Evolutionary conservation across 2,113 vertebrate genomes (phyloP).

Genomic region (Sterna hirundo): DNA sequence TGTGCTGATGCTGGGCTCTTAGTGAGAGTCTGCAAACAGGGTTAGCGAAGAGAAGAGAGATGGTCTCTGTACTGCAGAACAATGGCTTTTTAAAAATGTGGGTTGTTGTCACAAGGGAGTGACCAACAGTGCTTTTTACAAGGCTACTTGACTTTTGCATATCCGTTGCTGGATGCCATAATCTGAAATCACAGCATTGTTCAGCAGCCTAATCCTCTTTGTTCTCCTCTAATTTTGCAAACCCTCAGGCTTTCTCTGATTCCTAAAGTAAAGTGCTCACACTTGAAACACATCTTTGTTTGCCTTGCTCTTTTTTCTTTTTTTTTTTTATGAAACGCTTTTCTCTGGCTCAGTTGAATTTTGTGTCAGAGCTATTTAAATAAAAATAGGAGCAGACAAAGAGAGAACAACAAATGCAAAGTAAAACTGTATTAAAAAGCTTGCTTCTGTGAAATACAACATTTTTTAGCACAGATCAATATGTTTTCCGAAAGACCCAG

Average conservation of each 20-base stretch:
- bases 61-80: not conserved
- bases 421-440: not conserved
- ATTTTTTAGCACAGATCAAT: not conserved
- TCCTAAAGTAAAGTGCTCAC: constrained; percentile 34
- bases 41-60: not conserved
- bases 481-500: not conserved
- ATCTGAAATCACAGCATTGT: constrained; percentile 58
- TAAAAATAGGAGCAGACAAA: constrained; percentile 40
- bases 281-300: constrained; percentile 58
- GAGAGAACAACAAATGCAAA: constrained; percentile 12
- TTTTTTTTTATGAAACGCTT: constrained; percentile 19
- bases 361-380: constrained; percentile 19
- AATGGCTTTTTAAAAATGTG: constrained; percentile 16
- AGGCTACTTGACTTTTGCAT: constrained; percentile 64
- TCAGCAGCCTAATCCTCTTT: constrained; percentile 65
- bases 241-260: constrained; percentile 47
- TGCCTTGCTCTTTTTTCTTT: constrained; percentile 4
- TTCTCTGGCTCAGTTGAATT: not conserved
- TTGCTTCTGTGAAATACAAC: not conserved
- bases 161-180: constrained; percentile 58
- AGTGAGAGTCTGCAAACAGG: not conserved
- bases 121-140: constrained; percentile 37
- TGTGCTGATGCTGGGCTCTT: not conserved
- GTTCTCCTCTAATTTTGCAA: constrained; percentile 59
- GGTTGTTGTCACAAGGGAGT: constrained; percentile 25